Evolutionary conservation across 1,140 invertebrate genomes (phyloP).

Genomic region (Sminthurinus signatus): DNA sequence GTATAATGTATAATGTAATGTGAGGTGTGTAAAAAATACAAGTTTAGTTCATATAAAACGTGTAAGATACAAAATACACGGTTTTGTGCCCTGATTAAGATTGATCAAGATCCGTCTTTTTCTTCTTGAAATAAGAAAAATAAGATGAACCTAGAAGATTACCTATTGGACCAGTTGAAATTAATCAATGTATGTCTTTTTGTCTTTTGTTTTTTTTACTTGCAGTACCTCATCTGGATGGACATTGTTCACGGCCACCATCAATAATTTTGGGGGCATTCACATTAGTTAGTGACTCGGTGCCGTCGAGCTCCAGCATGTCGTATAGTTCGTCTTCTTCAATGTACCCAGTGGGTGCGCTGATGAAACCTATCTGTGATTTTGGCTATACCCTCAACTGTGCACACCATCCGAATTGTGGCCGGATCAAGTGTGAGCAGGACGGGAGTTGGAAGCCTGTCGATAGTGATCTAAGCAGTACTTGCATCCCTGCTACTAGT

Average conservation of each 20-base stretch:
- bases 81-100: too few species aligned
- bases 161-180: too few species aligned
- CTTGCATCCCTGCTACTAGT: conserved; percentile 15
- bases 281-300: not conserved
- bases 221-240: not conserved
- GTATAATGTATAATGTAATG: too few species aligned
- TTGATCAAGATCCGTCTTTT: too few species aligned
- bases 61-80: too few species aligned
- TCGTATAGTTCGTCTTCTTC: not conserved
- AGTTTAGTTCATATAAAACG: too few species aligned
- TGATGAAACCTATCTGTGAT: conserved; percentile 18
- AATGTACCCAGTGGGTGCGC: conserved; percentile 13
- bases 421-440: conserved; percentile 27
- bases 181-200: too few species aligned
- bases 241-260: conserved; percentile 14
- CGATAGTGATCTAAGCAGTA: conserved; percentile 28
- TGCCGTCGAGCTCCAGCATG: not conserved
- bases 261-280: conserved; percentile 2
- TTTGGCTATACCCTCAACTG: conserved; percentile 22
- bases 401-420: conserved; percentile 25
- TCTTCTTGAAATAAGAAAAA: too few species aligned
- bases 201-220: not conserved
- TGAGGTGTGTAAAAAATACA: too few species aligned
- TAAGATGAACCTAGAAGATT: too few species aligned
- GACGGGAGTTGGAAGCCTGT: conserved; percentile 28